Base-by-base conservation (phyloP, 2,888 invertebrate genomes). In the Calameuta filiformis region DNA sequence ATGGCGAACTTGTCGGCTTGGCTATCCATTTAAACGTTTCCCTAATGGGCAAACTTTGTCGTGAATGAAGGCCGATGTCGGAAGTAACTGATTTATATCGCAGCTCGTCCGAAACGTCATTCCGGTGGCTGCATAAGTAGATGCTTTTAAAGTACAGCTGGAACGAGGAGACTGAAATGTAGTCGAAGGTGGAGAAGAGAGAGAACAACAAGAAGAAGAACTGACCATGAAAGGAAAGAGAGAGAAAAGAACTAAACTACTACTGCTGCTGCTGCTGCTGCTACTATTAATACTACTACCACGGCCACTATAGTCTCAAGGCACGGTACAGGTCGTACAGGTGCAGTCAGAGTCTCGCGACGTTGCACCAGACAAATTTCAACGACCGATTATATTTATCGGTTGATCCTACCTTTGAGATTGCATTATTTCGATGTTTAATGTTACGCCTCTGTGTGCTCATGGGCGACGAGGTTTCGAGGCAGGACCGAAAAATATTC, bases 401-500 rank as follows among this genome's bases (percentile, higher is more conserved):
- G 87, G 81, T 85, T 83, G 88, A 88, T 88, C 79, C 81, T 83
- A 76, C 74, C 81, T 78, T 81, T 73, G 81, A 88, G 88, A 88
- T 88, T 84, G 82, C 87, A 87, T 88, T 88, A 88, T 88, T 88
- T 80, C 84, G 84, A 85, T 86, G 84, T 84, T 85, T 86, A 85
- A 87, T 85, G 85, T 79, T 83, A 79, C 81, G 83, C 84, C 83
- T 82, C 83, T 82, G 77, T 79, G 56, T 56, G 56, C 56, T 56
- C 56, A 56, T 56, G 75, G 56, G 35, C 73, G 71, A 77, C 74
- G 79, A 75, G 76, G 81, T 75, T 69, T 56, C 56, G 56, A 23
- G 56, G 56, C 23, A 56, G 56, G 56, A 75, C 75, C 77, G 77
- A 77, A 77, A 56, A 56, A 82, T 86, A 83, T 87, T 84, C 81